Evolutionary conservation across 2,797 vertebrate genomes (phyloP).

Genomic region (Gambusia yucatana): DNA sequence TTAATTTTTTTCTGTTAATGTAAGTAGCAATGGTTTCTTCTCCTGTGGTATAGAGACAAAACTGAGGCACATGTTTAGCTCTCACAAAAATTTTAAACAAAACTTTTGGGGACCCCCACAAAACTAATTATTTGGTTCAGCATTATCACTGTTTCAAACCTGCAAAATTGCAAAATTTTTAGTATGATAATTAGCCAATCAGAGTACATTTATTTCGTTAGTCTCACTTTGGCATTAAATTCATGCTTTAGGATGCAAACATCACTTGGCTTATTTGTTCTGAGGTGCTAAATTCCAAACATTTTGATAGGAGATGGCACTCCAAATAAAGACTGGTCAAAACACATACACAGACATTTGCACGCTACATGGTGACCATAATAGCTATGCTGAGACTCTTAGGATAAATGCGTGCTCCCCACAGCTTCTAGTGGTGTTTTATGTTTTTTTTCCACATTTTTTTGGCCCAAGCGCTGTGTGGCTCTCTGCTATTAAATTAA

Average conservation of each 20-base stretch:
- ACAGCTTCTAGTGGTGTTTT: constrained; percentile 65
- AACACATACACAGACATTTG: constrained; percentile 82
- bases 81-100: constrained; percentile 74
- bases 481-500: constrained; percentile 62
- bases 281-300: constrained; percentile 76
- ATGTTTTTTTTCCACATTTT: constrained; percentile 1
- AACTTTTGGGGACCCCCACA: constrained; percentile 25
- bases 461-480: constrained; percentile 45
- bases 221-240: constrained; percentile 26
- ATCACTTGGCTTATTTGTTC: constrained; percentile 54
- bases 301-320: constrained; percentile 77
- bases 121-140: constrained; percentile 22
- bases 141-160: constrained; percentile 26
- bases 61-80: constrained; percentile 85
- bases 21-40: constrained; percentile 89
- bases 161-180: constrained; percentile 7
- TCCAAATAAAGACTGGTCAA: constrained; percentile 81
- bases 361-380: constrained; percentile 85
- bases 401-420: constrained; percentile 77
- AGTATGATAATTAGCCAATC: constrained; percentile 24
- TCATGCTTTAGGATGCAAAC: constrained; percentile 45
- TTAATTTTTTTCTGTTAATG: constrained; percentile 57
- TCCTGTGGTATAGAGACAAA: constrained; percentile 91
- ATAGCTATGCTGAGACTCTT: constrained; percentile 77
- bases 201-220: constrained; percentile 30